Evolutionary conservation across 2,797 vertebrate species (phyloP).

Genomic region (Catostomus latipinnis): DNA sequence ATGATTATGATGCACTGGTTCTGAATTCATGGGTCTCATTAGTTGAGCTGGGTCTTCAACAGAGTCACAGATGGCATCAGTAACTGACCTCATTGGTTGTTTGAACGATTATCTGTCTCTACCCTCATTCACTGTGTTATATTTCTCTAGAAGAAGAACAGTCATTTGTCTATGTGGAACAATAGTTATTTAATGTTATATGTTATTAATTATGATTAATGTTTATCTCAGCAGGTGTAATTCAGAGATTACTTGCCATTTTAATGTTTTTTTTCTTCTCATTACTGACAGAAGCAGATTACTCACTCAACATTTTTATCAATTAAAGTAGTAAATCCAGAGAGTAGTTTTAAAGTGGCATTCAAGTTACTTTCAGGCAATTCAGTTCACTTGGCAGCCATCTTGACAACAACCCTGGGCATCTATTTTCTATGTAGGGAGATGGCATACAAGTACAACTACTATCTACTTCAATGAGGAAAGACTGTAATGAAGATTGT

Average conservation of each 20-base stretch:
- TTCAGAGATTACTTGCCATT: not conserved
- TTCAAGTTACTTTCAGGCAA: not conserved
- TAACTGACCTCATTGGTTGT: constrained; percentile 29
- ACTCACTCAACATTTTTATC: not conserved
- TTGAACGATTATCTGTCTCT: constrained; percentile 20
- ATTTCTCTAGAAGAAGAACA: not conserved
- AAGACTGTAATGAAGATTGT: too few relatives aligned
- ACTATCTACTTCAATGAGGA: too few relatives aligned
- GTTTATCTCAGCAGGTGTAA: not conserved
- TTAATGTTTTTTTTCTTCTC: not conserved
- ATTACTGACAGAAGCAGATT: too few relatives aligned
- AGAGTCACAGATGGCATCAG: constrained; percentile 51
- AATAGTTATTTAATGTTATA: not conserved
- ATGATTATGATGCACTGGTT: constrained; percentile 60
- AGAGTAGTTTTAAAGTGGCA: not conserved
- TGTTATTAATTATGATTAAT: not conserved
- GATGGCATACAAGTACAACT: too few relatives aligned
- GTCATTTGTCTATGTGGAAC: not conserved
- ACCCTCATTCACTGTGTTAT: constrained; percentile 22
- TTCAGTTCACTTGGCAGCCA: too few relatives aligned
- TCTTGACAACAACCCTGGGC: too few relatives aligned
- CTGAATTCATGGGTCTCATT: constrained; percentile 30
- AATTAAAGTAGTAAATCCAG: constrained; percentile 34
- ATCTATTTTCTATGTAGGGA: too few relatives aligned
- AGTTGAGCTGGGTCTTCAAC: constrained; percentile 50